A percentile compares a stretch with the other conserved stretches of the same genome.
Evolutionary conservation across 2,888 invertebrate genomes (phyloP).

Genomic region (Papilio gigon): DNA sequence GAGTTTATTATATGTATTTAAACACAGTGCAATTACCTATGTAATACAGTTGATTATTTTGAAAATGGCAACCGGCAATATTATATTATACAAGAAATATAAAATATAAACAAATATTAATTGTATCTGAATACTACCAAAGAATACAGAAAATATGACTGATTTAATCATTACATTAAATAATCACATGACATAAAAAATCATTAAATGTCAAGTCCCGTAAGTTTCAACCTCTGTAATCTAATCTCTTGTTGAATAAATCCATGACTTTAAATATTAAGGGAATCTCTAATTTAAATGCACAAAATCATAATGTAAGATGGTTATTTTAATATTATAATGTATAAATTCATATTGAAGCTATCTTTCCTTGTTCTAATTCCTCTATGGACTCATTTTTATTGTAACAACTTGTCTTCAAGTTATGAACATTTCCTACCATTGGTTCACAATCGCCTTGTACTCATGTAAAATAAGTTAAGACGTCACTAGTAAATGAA

Average conservation of each 20-base stretch:
- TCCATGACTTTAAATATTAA: slow-evolving; percentile 38
- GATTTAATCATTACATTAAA: slow-evolving; percentile 53
- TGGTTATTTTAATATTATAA: slow-evolving; percentile 45
- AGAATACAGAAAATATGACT: slow-evolving; percentile 65
- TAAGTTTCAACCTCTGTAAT: slow-evolving; percentile 35
- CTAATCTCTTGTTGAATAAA: slow-evolving; percentile 21
- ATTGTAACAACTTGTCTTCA: not conserved
- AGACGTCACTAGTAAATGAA: not conserved
- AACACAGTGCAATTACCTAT: slow-evolving; percentile 75
- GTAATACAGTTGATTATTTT: slow-evolving; percentile 52
- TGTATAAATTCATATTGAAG: slow-evolving; percentile 44
- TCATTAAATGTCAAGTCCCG: slow-evolving; percentile 41
- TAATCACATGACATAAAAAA: slow-evolving; percentile 47
- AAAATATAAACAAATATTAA: slow-evolving; percentile 46
- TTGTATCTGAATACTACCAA: slow-evolving; percentile 66
- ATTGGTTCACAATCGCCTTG: not conserved
- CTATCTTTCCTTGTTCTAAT: slow-evolving; percentile 6
- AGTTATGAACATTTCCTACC: not conserved
- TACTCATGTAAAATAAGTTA: no score
- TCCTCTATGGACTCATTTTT: not conserved
- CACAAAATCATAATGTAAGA: slow-evolving; percentile 68
- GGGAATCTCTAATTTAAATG: slow-evolving; percentile 48
- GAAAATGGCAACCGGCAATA: slow-evolving; percentile 43
- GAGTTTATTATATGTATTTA: slow-evolving; percentile 58
- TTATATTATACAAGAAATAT: slow-evolving; percentile 47